Evolutionary conservation across 2,797 vertebrate genomes (phyloP), one percentile per base, ranked within the genome.

Genomic region (Merluccius polli): DNA sequence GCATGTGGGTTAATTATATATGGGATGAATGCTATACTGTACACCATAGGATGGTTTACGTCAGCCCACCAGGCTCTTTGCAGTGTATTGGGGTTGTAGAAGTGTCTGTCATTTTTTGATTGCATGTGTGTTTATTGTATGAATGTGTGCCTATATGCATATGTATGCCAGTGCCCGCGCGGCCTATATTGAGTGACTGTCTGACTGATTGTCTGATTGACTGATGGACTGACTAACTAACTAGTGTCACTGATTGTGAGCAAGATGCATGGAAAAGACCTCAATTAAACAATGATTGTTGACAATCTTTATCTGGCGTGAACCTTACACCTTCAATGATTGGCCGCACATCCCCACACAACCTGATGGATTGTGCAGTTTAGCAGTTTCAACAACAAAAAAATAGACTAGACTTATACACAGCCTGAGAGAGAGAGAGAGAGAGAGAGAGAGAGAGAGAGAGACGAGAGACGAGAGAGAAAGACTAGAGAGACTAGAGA

Each of bases 261-360:
- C 72, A 75, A 70, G 21, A n/a, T 21, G 21, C 21, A 59, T 2
- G 6, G 73, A 75, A 80, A 75, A 84, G 71, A 24, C 48, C 71
- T 73, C 76, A 78, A 78, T 82, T 79, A 88, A 83, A 82, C 82
- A 80, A 87, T 83, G 83, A 83, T 80, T 77, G 77, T 36, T 70
- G 81, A 85, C 78, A 80, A 80, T 87, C 76, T 82, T 85, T 87
- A 81, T 89, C 76, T 85, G 82, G 86, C 83, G 81, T 79, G 81
- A 82, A 82, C 77, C 8, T 79, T 74, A 86, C 85, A 82, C 76
- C 75, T 72, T 77, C 81, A 81, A 6, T 91, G 89, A 91, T 83
- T 44, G 41, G 41, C 41, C 41, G 88, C 79, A 84, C n/a, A 71
- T 27, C 71, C 21, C 41, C 12, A 44, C 12, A 15, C 2, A 44